These are phyloP conservation scores for Calephelis nemesis DNA, from an alignment of 1,140 invertebrate species.

Conservation along the genomic window DNA sequence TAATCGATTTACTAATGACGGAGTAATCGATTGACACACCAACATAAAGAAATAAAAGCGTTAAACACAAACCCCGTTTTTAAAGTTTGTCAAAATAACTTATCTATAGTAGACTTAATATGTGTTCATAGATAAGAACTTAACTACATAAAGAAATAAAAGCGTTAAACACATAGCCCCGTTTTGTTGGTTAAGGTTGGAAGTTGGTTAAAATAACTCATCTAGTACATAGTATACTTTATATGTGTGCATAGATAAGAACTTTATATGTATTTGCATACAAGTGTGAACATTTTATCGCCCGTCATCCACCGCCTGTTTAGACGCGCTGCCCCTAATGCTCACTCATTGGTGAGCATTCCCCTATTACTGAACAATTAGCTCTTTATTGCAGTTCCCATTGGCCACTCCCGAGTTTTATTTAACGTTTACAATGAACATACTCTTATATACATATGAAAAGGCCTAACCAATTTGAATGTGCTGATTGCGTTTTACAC, in stretches of 20 bases:
- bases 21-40: no score
- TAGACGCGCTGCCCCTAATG: slow-evolving; percentile 60
- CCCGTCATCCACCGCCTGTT: slow-evolving; percentile 23
- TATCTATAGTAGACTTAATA: background rate
- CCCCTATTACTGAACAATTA: slow-evolving; percentile 60
- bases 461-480: slow-evolving; percentile 2
- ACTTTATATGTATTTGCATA: background rate
- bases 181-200: no score
- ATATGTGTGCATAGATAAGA: slow-evolving; percentile 14
- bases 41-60: no score
- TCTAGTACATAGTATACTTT: background rate
- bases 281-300: background rate
- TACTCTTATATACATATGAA: slow-evolving; percentile 1
- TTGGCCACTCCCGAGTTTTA: slow-evolving; percentile 40
- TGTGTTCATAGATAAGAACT: slow-evolving; percentile 9
- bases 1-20: no score
- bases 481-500: background rate
- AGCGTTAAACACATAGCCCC: no score
- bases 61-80: no score
- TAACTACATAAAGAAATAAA: no score
- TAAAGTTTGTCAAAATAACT: no score
- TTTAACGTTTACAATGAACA: slow-evolving; percentile 24
- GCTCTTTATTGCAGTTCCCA: slow-evolving; percentile 56
- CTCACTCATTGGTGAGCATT: slow-evolving; percentile 71
- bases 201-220: no score